Evolutionary conservation across 2,888 invertebrate genomes (phyloP).

Genomic region (Oscheius myriophilus): DNA sequence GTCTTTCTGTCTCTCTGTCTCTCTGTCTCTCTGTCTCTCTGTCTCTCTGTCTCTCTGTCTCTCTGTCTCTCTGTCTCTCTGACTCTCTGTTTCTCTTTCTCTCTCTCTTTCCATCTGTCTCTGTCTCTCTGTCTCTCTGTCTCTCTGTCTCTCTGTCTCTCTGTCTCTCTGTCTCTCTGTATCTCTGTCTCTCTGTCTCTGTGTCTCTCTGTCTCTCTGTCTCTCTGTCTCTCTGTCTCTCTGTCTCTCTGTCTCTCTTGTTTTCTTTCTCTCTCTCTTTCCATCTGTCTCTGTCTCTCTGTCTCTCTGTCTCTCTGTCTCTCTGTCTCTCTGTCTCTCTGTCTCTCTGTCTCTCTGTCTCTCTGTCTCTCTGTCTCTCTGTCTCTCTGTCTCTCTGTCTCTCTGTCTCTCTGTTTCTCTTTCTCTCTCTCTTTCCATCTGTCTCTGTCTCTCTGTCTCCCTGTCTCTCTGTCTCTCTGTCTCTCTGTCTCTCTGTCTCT

Average conservation of each 20-base stretch:
- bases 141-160: too few relatives aligned
- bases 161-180: neutral
- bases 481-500: neutral
- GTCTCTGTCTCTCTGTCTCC: neutral
- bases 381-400: neutral
- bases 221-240: neutral
- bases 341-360: neutral
- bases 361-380: slow-evolving; percentile 10
- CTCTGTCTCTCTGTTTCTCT: neutral
- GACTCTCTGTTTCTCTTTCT: neutral
- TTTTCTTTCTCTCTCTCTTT: too few relatives aligned
- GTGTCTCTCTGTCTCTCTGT: neutral
- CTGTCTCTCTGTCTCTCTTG: neutral
- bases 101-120: neutral
- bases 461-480: slow-evolving; percentile 14
- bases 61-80: neutral
- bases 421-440: neutral
- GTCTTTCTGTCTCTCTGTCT: neutral
- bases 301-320: neutral
- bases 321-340: neutral
- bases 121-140: slow-evolving; percentile 1
- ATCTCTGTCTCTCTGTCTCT: neutral
- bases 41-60: slow-evolving; percentile 2
- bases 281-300: neutral
- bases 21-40: slow-evolving; percentile 2